Conservation (phyloP, 2,797 vertebrate species). For the Chiroxiphia lanceolata region DNA sequence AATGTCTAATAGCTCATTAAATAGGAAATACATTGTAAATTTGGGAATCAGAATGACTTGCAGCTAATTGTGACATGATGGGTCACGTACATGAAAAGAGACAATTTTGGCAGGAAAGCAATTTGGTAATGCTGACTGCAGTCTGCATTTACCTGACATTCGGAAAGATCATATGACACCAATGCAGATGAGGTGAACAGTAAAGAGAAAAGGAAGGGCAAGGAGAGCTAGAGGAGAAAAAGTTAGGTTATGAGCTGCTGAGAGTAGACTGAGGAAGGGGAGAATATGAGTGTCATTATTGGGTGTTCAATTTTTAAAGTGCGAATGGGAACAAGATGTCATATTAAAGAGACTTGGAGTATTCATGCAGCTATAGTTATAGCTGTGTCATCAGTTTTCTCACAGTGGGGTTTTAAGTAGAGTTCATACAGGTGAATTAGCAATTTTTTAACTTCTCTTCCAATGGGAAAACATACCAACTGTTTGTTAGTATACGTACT, state of each 20-base stretch:
- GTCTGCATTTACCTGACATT: constrained; percentile 62
- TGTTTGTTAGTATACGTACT: background rate
- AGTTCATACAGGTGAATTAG: background rate
- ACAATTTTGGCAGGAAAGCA: constrained; percentile 47
- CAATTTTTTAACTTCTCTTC: background rate
- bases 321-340: background rate
- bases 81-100: constrained; percentile 52
- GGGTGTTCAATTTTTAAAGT: background rate
- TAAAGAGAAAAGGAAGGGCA: constrained; percentile 35
- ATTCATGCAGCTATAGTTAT: background rate
- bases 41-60: constrained; percentile 42
- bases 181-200: constrained; percentile 55
- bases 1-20: constrained; percentile 59
- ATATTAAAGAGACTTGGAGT: background rate
- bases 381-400: background rate
- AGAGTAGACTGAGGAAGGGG: background rate
- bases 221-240: constrained; percentile 39
- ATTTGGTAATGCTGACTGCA: constrained; percentile 59
- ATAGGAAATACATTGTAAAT: constrained; percentile 53
- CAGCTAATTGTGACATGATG: constrained; percentile 33
- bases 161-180: constrained; percentile 55
- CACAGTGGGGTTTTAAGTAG: background rate
- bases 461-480: background rate
- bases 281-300: background rate
- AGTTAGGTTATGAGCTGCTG: background rate